Evolutionary conservation across 2,888 invertebrate species (phyloP).

Genomic region (Amphipoea lucens): DNA sequence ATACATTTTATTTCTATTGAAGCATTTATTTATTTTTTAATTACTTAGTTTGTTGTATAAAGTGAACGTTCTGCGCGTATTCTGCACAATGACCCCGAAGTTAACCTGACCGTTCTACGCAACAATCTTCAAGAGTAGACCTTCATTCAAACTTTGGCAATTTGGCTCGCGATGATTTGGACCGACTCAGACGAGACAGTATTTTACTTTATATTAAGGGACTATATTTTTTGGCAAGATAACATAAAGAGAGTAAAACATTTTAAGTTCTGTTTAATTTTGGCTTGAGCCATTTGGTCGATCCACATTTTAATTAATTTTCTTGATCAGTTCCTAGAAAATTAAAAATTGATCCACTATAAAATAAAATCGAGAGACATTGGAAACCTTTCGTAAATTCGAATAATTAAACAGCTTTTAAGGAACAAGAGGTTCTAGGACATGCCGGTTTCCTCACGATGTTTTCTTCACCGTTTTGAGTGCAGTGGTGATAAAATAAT

Average conservation of each 20-base stretch:
- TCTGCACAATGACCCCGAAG: not conserved
- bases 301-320: not conserved
- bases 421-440: not conserved
- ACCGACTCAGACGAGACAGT: slow-evolving; percentile 28
- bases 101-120: slow-evolving; percentile 33
- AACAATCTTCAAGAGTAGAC: slow-evolving; percentile 50
- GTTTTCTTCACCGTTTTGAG: not conserved
- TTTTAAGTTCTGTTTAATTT: not conserved
- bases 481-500: not conserved
- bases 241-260: not conserved
- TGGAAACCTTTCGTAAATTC: not conserved
- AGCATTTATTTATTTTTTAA: not conserved
- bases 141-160: slow-evolving; percentile 63
- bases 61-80: slow-evolving; percentile 2
- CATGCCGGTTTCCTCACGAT: not conserved
- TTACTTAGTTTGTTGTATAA: not conserved
- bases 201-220: slow-evolving; percentile 9
- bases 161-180: slow-evolving; percentile 50
- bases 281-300: not conserved
- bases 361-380: not conserved
- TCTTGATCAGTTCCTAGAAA: not conserved
- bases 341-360: not conserved
- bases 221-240: slow-evolving; percentile 1
- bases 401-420: not conserved
- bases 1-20: too few species aligned